A percentile compares a stretch with the other conserved stretches of the same genome.
phyloP scores from a whole-genome alignment of 2,888 invertebrate genomes.

The Chrysomela aeneicollis region DNA sequence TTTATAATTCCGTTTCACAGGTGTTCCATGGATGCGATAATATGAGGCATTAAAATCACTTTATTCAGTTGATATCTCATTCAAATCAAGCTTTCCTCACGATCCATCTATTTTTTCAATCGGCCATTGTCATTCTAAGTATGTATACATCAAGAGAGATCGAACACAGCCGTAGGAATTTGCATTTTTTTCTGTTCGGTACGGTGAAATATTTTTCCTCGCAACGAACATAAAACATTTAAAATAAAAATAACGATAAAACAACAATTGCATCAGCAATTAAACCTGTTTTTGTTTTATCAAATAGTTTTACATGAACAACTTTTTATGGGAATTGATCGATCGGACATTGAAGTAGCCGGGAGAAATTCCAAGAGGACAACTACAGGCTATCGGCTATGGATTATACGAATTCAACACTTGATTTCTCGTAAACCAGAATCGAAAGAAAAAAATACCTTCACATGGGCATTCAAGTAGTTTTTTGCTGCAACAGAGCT shows the following conservation, averaged over 20 bases:
- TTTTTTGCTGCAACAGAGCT: background rate
- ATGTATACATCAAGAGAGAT: conserved; percentile 24
- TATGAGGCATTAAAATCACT: background rate
- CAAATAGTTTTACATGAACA: conserved; percentile 40
- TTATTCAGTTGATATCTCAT: conserved; percentile 1
- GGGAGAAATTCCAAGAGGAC: background rate
- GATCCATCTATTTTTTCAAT: conserved; percentile 26
- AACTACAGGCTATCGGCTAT: background rate
- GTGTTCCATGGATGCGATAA: background rate
- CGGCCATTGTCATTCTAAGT: conserved; percentile 12
- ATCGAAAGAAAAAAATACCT: background rate
- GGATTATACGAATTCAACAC: conserved; percentile 7
- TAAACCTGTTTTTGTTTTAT: conserved; percentile 42
- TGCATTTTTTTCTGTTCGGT: conserved; percentile 25
- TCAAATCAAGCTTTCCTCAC: conserved; percentile 9
- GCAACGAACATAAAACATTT: conserved; percentile 32
- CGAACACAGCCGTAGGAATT: conserved; percentile 30
- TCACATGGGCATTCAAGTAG: background rate
- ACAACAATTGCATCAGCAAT: conserved; percentile 41
- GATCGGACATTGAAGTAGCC: conserved; percentile 19
- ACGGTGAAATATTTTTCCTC: conserved; percentile 33
- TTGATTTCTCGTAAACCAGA: conserved; percentile 1
- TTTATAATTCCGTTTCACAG: too few species aligned
- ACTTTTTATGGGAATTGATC: conserved; percentile 35
- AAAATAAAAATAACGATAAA: conserved; percentile 39